Conservation (phyloP, 1,140 invertebrate genomes). For the Linepithema humile region DNA sequence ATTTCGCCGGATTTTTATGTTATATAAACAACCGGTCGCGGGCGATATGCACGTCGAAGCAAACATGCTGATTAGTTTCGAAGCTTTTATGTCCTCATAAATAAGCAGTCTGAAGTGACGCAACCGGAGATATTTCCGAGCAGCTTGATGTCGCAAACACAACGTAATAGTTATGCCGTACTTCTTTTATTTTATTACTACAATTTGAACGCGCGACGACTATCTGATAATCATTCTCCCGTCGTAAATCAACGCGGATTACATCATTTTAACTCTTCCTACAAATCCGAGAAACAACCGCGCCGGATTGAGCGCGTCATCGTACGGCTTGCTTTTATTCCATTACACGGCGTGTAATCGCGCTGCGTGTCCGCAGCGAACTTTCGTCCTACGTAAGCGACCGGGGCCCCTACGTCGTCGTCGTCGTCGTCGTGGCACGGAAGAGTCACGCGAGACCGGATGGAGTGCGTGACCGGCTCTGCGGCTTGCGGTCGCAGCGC, state of each 20-base stretch:
- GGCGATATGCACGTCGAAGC: slow-evolving; percentile 11
- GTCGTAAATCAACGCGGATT: slow-evolving; percentile 12
- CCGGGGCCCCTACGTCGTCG: neutral
- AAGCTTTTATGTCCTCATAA: slow-evolving; percentile 39
- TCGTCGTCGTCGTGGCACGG: slow-evolving; percentile 10
- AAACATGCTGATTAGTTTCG: slow-evolving; percentile 39
- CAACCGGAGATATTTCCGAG: slow-evolving; percentile 28
- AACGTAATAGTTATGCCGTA: neutral
- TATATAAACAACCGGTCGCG: slow-evolving; percentile 22
- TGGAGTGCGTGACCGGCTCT: slow-evolving; percentile 69
- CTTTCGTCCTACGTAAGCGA: slow-evolving; percentile 19
- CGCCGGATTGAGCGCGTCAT: neutral
- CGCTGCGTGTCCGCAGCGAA: neutral
- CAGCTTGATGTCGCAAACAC: neutral
- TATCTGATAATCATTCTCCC: slow-evolving; percentile 23
- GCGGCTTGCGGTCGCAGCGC: slow-evolving; percentile 29
- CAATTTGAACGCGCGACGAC: neutral
- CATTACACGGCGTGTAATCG: too few relatives aligned
- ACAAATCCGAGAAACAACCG: neutral
- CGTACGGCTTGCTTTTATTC: neutral
- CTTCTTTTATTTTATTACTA: slow-evolving; percentile 3
- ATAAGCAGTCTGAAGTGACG: neutral
- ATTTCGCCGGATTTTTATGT: slow-evolving; percentile 15
- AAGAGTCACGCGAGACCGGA: slow-evolving; percentile 69
- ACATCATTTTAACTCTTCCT: neutral